Evolutionary conservation across 2,797 vertebrate genomes (phyloP).

Genomic region (Moxostoma hubbsi): DNA sequence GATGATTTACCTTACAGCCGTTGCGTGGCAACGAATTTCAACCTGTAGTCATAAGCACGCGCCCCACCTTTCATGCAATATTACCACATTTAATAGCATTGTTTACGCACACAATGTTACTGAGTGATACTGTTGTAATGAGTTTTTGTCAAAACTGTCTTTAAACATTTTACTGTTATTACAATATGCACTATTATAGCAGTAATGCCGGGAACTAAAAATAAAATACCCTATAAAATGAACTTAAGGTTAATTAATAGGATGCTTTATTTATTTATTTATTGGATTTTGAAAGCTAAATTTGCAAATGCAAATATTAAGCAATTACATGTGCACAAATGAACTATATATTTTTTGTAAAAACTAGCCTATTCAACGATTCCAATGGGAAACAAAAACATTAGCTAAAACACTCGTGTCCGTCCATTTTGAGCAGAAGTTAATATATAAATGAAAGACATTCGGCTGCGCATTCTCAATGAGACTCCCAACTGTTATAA

Average conservation of each 20-base stretch:
- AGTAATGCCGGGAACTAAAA: background rate
- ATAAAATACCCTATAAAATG: background rate
- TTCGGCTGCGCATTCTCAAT: background rate
- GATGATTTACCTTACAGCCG: slow-evolving; percentile 88
- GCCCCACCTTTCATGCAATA: slow-evolving; percentile 73
- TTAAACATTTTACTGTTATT: background rate
- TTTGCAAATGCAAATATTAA: background rate
- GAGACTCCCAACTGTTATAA: background rate
- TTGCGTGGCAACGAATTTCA: slow-evolving; percentile 90
- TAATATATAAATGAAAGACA: background rate
- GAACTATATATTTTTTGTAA: background rate
- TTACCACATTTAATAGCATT: slow-evolving; percentile 85
- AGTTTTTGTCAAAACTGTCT: background rate
- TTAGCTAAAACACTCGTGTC: background rate
- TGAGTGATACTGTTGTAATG: slow-evolving; percentile 31
- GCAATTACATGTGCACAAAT: background rate
- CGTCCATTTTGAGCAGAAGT: background rate
- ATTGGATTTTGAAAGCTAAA: background rate
- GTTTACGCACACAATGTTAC: slow-evolving; percentile 81
- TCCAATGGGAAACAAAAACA: background rate
- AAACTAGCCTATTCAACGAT: background rate
- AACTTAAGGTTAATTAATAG: background rate
- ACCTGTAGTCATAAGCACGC: slow-evolving; percentile 82
- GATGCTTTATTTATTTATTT: background rate
- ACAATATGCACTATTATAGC: background rate